These are phyloP conservation scores for Solenodon paradoxus DNA, from an alignment of 2,113 vertebrate species.

Conservation along the genomic window DNA sequence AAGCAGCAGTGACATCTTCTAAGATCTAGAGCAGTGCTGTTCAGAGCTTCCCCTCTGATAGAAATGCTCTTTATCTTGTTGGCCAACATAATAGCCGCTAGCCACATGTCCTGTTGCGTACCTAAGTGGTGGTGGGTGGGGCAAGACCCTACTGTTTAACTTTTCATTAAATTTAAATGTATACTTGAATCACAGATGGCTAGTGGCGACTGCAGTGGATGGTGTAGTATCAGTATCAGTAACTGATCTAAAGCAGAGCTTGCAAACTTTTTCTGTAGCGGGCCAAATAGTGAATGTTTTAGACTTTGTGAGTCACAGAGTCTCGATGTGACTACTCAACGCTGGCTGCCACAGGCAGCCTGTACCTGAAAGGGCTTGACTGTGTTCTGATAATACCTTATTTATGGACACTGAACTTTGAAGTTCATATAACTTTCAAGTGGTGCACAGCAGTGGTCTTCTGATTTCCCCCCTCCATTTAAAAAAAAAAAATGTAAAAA, in stretches of 20 bases:
- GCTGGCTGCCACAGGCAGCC: neutral
- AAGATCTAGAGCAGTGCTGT: neutral
- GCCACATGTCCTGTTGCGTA: neutral
- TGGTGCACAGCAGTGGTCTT: neutral
- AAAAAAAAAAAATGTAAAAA: conserved; percentile 45
- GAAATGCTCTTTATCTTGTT: neutral
- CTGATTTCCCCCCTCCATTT: neutral
- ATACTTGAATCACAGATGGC: neutral
- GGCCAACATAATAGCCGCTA: neutral
- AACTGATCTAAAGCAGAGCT: neutral
- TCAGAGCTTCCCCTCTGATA: neutral
- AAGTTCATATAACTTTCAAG: neutral
- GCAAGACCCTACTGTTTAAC: conserved; percentile 6
- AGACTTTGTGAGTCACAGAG: neutral
- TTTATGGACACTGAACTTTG: neutral
- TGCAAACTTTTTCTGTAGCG: conserved; percentile 8
- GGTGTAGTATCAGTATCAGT: neutral
- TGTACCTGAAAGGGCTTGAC: neutral
- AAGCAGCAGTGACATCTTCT: neutral
- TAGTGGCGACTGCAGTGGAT: neutral
- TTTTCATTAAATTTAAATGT: conserved; percentile 32
- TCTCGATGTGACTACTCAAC: neutral
- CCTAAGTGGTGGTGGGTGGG: neutral
- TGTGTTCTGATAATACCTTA: neutral
- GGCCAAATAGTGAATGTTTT: neutral